Base-by-base conservation (phyloP, 2,113 vertebrate genomes). In the Garra rufa region DNA sequence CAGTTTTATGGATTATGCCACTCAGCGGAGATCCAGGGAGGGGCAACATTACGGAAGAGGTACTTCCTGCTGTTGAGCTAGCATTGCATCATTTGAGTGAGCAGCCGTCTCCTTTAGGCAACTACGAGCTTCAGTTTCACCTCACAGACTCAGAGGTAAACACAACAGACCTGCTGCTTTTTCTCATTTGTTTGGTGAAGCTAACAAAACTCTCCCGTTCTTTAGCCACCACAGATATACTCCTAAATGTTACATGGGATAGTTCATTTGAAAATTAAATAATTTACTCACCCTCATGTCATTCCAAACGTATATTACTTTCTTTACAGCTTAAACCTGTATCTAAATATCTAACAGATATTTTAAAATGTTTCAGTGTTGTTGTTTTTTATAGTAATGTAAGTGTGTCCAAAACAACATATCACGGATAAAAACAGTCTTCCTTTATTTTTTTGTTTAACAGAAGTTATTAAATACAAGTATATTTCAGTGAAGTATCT, bases 71-170 rank as follows among this genome's bases (percentile, higher is more conserved):
- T 0, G 71, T 96, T 75, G 89, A 87, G 52, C 88, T 96, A 89
- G 96, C 95, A 76, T 88, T 95, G 91, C 90, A 92, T 84, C 95
- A 97, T 88, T 92, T 96, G 77, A 83, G 88, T 84, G 92, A 85
- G 21, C 94, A 94, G 28, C 91, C 89, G 0, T 83, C 90, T n/a
- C 94, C 94, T 8, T 43, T 96, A 88, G 93, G 93, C 83, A 90
- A 92, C 91, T 96, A 95, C 13, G 91, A 94, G 81, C 84, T 96
- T 21, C 92, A 95, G 80, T 87, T 96, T 43, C 90, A 94, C 21
- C 87, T 92, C 82, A 92, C 93, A 3, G 92, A 95, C 88, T 92
- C 93, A 0, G 93, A 96, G 95, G 96, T 96, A 87, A 34, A 90
- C 15, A 73, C n/a, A 15, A 8, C 17, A 15, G 13, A 19, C 3